Evolutionary conservation across 2,797 vertebrate species (phyloP), one percentile per base, ranked within the genome.

Genomic region (Crax fasciolata): DNA sequence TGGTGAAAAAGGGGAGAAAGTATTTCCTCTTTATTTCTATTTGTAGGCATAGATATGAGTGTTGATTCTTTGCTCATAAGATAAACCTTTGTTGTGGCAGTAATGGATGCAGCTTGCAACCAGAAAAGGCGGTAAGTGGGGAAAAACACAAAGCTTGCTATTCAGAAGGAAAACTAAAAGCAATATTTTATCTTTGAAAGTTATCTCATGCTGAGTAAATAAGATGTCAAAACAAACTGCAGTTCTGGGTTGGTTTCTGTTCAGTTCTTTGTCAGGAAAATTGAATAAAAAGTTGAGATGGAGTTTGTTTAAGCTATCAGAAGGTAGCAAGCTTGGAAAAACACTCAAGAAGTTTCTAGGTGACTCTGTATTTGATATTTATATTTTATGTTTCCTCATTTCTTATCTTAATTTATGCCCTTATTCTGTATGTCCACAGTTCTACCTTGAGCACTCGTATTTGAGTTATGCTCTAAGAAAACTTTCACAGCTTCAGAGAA

Each of bases 81-180:
- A 89, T 58, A 89, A 87, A 75, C 21, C 9, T 68, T 80, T 41
- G 20, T 70, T 51, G 65, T 66, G 66, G 30, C 89, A 92, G 17
- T 81, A 89, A 91, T 41, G 21, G 35, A 94, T 93, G 54, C n/a
- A 81, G 15, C 27, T 83, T 83, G 35, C 14, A 75, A 84, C 30
- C 13, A 59, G 41, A 10, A 55, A 71, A 86, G 46, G 23, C 65
- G 15, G 25, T 46, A 74, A 79, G 24, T 7, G 70, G n/a, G n/a
- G 61, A 30, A 63, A 2, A 0, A 10, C 21, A 57, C 27, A 75
- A 51, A 70, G 3, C 24, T 74, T 93, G 63, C 21, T 83, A 51
- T 85, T 92, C 65, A 90, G 51, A 78, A 87, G 49, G 17, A 91
- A 85, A 96, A 38, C 30, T 41, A 27, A 93, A 93, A 5, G 4